A percentile compares a stretch with the other conserved stretches of the same genome.
Conservation (phyloP, 2,113 vertebrate genomes). For the Percina caprodes region DNA sequence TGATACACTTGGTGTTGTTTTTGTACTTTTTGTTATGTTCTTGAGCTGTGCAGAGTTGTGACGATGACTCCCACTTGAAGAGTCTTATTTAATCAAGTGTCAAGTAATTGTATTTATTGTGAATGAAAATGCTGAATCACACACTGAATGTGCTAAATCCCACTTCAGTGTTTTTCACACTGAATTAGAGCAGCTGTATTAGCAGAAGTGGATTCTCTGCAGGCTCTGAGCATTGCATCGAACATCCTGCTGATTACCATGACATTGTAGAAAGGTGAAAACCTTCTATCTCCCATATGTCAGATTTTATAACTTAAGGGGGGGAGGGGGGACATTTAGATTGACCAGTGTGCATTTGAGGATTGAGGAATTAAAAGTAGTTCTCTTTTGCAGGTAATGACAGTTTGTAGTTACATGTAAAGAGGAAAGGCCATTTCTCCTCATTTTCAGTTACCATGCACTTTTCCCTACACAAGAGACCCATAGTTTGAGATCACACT, state of each 20-base stretch:
- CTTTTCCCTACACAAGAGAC: not conserved
- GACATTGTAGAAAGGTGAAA: slow-evolving; percentile 15
- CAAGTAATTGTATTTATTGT: slow-evolving; percentile 29
- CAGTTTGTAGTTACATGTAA: not conserved
- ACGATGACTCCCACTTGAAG: slow-evolving; percentile 11
- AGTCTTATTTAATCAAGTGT: slow-evolving; percentile 47
- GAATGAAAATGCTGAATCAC: slow-evolving; percentile 28
- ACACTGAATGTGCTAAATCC: slow-evolving; percentile 8
- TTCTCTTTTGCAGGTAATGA: not conserved
- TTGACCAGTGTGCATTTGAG: not conserved
- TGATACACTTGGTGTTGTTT: not conserved
- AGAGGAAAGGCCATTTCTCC: no score
- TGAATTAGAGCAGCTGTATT: slow-evolving; percentile 40
- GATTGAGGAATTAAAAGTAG: not conserved
- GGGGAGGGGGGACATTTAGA: not conserved
- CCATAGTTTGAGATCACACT: not conserved
- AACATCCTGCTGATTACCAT: slow-evolving; percentile 24
- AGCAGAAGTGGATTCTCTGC: slow-evolving; percentile 11
- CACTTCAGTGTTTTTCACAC: slow-evolving; percentile 36
- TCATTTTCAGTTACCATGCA: not conserved
- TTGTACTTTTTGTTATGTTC: slow-evolving; percentile 8
- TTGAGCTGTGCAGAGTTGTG: not conserved
- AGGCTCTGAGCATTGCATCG: not conserved
- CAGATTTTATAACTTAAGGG: not conserved
- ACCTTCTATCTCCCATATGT: not conserved